A percentile compares a stretch with the other conserved stretches of the same genome.
Conservation (phyloP, 2,797 vertebrate species). For the Hippocampus kuda region DNA sequence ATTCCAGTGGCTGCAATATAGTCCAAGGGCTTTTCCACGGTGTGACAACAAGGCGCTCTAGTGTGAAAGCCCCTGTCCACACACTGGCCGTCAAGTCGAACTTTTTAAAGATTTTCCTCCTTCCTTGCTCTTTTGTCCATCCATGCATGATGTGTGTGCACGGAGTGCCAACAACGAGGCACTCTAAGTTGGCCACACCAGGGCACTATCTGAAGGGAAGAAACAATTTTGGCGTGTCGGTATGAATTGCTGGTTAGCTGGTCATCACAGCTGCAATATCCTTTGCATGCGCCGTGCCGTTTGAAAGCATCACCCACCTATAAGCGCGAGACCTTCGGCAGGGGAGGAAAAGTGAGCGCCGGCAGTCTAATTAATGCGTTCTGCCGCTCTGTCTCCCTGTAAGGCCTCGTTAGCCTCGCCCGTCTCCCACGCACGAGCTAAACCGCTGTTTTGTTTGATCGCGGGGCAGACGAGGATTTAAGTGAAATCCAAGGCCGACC, state of each 20-base stretch:
- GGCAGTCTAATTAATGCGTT: slow-evolving; percentile 43
- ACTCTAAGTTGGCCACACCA: no score
- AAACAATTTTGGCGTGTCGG: no score
- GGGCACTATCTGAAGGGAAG: no score
- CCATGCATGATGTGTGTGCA: no score
- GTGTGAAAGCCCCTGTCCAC: background rate
- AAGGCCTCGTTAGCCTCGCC: slow-evolving; percentile 43
- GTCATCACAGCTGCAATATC: background rate
- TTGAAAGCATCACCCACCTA: background rate
- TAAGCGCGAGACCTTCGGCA: slow-evolving; percentile 34
- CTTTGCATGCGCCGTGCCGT: background rate
- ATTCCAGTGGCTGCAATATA: no score
- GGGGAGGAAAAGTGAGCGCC: slow-evolving; percentile 23
- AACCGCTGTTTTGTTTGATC: slow-evolving; percentile 33
- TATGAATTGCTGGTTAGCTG: no score
- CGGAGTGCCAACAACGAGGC: no score
- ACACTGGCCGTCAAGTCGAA: no score
- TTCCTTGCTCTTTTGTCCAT: no score
- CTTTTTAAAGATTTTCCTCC: no score
- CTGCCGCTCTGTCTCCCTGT: slow-evolving; percentile 24
- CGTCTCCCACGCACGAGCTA: slow-evolving; percentile 9
- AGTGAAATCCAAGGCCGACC: slow-evolving; percentile 24
- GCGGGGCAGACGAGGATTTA: slow-evolving; percentile 35
- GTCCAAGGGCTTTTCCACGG: no score
- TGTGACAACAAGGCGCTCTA: no score